Conservation (phyloP, 1,140 invertebrate genomes). For the Ooceraea biroi region DNA sequence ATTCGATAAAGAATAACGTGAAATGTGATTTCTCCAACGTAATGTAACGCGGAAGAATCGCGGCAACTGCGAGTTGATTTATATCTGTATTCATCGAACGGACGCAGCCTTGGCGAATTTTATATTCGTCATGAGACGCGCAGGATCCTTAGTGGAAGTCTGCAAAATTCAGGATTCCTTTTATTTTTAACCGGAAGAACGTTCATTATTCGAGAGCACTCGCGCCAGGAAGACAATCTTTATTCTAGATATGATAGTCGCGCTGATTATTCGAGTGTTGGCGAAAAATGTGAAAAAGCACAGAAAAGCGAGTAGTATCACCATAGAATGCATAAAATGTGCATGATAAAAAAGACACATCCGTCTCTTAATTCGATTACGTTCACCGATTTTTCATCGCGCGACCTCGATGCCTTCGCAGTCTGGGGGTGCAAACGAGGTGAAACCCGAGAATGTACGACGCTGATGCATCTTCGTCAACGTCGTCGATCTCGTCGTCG, state of each 20-base stretch:
- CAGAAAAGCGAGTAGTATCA: not conserved
- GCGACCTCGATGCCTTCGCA: conserved; percentile 2
- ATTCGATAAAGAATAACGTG: not conserved
- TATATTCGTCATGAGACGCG: not conserved
- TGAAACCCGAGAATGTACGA: conserved; percentile 40
- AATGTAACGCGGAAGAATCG: not conserved
- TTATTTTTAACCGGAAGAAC: not conserved
- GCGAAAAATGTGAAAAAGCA: not conserved
- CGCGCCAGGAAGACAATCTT: not conserved
- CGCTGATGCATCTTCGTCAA: conserved; percentile 66
- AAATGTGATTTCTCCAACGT: not conserved
- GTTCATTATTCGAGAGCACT: not conserved
- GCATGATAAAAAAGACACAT: not conserved
- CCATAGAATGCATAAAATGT: not conserved
- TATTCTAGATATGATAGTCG: not conserved
- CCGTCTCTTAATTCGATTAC: conserved; percentile 10
- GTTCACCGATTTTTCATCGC: not conserved
- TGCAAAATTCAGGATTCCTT: not conserved
- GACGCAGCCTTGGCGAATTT: not conserved
- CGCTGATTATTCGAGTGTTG: not conserved
- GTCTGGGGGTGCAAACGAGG: conserved; percentile 15
- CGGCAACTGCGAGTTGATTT: not conserved
- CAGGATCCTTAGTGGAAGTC: not conserved
- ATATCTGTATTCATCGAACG: not conserved
- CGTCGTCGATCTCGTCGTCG: conserved; percentile 46